Evolutionary conservation across 2,888 invertebrate genomes (phyloP).

Genomic region (Elysia crispata): DNA sequence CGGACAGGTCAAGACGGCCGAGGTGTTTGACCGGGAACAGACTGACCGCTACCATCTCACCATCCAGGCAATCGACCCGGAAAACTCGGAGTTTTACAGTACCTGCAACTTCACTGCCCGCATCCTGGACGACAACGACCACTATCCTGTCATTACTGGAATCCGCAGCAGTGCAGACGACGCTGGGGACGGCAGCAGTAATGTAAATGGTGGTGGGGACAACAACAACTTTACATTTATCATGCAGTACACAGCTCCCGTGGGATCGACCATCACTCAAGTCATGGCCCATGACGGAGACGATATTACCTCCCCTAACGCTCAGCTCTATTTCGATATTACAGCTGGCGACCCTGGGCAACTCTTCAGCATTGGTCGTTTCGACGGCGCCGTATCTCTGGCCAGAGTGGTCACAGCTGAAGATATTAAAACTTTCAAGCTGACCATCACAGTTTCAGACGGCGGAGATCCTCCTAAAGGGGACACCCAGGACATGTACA

Average conservation of each 20-base stretch:
- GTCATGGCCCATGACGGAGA: conserved; percentile 94
- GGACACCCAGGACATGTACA: conserved; percentile 57
- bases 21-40: conserved; percentile 89
- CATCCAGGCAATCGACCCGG: conserved; percentile 89
- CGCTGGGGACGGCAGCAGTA: too few species aligned
- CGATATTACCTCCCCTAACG: conserved; percentile 83
- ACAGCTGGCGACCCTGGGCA: conserved; percentile 82
- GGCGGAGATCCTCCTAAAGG: conserved; percentile 59
- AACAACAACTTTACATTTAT: conserved; percentile 63
- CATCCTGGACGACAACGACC: conserved; percentile 97
- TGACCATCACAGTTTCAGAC: conserved; percentile 66
- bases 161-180: too few species aligned
- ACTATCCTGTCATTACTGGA: conserved; percentile 83
- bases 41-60: conserved; percentile 89
- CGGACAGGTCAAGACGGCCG: conserved; percentile 90
- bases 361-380: conserved; percentile 77
- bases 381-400: conserved; percentile 76
- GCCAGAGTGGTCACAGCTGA: conserved; percentile 58
- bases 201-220: too few species aligned
- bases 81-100: conserved; percentile 83
- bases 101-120: conserved; percentile 95
- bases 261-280: conserved; percentile 75
- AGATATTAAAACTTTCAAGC: conserved; percentile 59
- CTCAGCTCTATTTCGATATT: conserved; percentile 75
- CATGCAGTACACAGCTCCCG: conserved; percentile 62